Percentiles rank a stretch among this genome's conserved stretches.
Conservation (phyloP, 2,113 vertebrate genomes). For the Brevimyrus niger region DNA sequence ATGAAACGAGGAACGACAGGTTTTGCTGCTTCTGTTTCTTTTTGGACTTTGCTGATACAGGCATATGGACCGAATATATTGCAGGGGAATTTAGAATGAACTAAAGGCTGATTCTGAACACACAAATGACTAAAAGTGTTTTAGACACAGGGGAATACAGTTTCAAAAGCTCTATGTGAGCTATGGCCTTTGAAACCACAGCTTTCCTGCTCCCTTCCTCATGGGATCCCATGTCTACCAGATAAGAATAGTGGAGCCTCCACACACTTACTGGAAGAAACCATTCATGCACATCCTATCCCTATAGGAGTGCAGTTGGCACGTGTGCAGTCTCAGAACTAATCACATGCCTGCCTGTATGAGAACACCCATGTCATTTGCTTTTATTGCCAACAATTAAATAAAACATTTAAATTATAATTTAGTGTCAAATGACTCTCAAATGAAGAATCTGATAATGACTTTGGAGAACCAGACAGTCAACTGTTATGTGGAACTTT, state of each 20-base stretch:
- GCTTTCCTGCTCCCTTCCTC: conserved; percentile 27
- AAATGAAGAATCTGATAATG: background rate
- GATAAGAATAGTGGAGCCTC: conserved; percentile 23
- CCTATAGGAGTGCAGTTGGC: conserved; percentile 25
- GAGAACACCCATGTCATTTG: conserved; percentile 2
- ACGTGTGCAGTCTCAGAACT: conserved; percentile 16
- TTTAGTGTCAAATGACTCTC: background rate
- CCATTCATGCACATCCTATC: conserved; percentile 26
- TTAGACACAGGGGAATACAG: conserved; percentile 32
- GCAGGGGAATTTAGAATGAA: background rate
- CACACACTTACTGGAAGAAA: conserved; percentile 29
- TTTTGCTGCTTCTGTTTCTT: background rate
- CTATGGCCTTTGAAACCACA: conserved; percentile 26
- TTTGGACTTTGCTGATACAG: background rate
- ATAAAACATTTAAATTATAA: background rate
- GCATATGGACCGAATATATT: background rate
- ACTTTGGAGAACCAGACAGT: background rate
- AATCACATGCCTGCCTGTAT: conserved; percentile 9
- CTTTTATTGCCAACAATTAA: background rate
- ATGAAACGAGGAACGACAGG: background rate
- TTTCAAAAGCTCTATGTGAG: conserved; percentile 34
- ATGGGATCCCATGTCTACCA: conserved; percentile 18
- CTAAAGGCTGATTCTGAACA: background rate
- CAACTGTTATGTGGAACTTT: background rate
- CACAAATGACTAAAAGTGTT: conserved; percentile 28